These are phyloP conservation scores for Armadillidium nasatum DNA, from an alignment of 1,140 invertebrate genomes.

Conservation along the genomic window DNA sequence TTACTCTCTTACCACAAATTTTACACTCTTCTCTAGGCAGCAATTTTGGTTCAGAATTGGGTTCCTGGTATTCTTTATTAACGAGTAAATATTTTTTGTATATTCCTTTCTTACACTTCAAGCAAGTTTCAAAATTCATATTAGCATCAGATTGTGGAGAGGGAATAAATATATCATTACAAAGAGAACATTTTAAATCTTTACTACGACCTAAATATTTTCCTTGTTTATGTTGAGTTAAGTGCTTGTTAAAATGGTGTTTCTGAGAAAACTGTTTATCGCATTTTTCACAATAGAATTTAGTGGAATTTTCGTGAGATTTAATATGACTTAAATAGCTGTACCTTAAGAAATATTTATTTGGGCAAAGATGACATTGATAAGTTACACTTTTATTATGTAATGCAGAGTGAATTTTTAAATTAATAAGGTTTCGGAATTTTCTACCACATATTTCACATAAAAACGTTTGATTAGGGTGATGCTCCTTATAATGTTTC, in stretches of 20 bases:
- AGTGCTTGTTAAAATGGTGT: background rate
- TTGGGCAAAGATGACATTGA: background rate
- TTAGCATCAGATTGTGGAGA: background rate
- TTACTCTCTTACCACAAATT: background rate
- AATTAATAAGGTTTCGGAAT: background rate
- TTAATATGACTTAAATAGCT: constrained; percentile 1
- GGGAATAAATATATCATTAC: background rate
- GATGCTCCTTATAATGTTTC: background rate
- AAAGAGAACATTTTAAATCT: background rate
- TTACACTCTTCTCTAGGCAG: background rate
- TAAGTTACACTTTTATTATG: background rate
- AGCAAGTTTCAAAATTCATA: background rate
- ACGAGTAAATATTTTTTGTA: background rate
- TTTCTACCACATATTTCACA: background rate
- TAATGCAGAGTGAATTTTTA: background rate
- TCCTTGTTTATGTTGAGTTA: background rate
- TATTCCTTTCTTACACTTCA: background rate
- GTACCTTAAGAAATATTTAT: background rate
- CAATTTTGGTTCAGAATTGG: background rate
- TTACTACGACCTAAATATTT: background rate
- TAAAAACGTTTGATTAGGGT: background rate
- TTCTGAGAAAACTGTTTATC: background rate
- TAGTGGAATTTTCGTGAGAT: background rate
- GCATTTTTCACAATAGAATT: background rate
- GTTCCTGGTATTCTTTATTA: background rate